Percentiles rank a stretch among this genome's conserved stretches.
Evolutionary conservation across 1,140 invertebrate species (phyloP).

Genomic region (Sitophilus oryzae): DNA sequence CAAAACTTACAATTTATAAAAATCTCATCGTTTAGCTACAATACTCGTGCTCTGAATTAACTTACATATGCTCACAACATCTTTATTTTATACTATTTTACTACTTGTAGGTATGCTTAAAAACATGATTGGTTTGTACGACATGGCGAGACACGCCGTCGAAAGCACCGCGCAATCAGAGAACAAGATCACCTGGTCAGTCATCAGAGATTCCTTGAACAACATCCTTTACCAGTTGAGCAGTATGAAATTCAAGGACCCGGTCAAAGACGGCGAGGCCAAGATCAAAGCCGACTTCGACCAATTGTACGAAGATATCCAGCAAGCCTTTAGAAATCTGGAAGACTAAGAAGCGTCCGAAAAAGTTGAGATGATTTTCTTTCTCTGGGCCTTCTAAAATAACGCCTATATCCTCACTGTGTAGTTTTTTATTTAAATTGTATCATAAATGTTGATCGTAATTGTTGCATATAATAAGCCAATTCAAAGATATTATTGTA

Average conservation of each 20-base stretch:
- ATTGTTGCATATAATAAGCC: conserved; percentile 3
- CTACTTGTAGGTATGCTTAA: conserved; percentile 68
- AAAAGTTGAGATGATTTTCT: neutral
- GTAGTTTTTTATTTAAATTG: conserved; percentile 20
- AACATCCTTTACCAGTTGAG: conserved; percentile 95
- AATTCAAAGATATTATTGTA: conserved; percentile 29
- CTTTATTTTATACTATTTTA: no score
- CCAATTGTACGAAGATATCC: conserved; percentile 90
- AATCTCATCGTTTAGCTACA: no score
- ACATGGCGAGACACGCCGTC: conserved; percentile 94
- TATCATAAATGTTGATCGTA: conserved; percentile 19
- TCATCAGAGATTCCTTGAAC: conserved; percentile 94
- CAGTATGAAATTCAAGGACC: conserved; percentile 99
- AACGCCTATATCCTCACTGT: conserved; percentile 20
- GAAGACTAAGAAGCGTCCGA: conserved; percentile 72
- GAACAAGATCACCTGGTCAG: conserved; percentile 98
- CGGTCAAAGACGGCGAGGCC: conserved; percentile 93
- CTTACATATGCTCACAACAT: no score
- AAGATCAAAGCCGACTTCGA: conserved; percentile 98
- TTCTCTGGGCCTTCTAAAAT: conserved; percentile 3
- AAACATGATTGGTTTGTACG: conserved; percentile 99
- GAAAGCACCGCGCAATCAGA: conserved; percentile 97
- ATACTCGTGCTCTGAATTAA: no score
- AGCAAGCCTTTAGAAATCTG: conserved; percentile 95
- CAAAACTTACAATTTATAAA: no score